These are phyloP conservation scores for Drosophila paramelanica DNA, from an alignment of 2,888 invertebrate species.

Conservation along the genomic window DNA sequence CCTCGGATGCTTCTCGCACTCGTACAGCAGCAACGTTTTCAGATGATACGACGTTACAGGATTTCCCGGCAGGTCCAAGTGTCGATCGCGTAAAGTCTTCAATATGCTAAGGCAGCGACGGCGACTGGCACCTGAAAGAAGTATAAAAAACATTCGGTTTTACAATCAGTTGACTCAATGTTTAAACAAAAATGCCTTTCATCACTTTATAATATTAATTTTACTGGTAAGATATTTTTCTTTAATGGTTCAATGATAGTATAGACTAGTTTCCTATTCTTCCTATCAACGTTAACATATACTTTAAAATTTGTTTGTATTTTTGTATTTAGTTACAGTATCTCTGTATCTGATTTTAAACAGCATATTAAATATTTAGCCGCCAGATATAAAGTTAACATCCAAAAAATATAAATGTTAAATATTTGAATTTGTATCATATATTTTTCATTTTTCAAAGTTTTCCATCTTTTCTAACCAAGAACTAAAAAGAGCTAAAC, in stretches of 20 bases:
- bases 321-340: no score
- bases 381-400: neutral
- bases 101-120: constrained; percentile 94
- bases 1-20: constrained; percentile 97
- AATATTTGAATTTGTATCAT: no score
- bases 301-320: no score
- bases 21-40: constrained; percentile 95
- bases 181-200: no score
- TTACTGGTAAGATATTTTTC: no score
- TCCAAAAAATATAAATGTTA: neutral
- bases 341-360: neutral
- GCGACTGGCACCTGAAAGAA: constrained; percentile 89
- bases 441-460: no score
- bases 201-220: no score
- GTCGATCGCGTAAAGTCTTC: constrained; percentile 95
- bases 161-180: neutral
- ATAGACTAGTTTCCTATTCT: no score
- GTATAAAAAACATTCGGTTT: neutral
- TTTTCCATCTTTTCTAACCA: neutral
- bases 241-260: no score
- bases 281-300: no score
- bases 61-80: constrained; percentile 94
- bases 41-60: constrained; percentile 96
- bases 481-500: neutral
- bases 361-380: neutral